phyloP scores from a whole-genome alignment of 2,888 invertebrate species.

The Drosophila mimetica region DNA sequence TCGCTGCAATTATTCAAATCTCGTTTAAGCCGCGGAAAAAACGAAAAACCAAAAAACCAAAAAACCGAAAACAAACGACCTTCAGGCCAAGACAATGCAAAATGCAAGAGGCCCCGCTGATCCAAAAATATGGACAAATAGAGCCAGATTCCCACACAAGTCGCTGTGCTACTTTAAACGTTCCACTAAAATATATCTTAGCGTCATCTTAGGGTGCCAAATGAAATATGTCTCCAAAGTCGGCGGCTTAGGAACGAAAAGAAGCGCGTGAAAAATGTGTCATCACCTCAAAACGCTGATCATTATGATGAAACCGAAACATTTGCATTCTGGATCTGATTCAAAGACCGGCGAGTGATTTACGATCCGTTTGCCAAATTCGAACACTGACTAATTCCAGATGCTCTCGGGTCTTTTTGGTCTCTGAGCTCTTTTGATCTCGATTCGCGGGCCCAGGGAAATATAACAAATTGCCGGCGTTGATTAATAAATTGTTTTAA shows the following conservation, averaged over 20 bases:
- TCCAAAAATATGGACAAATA: neutral
- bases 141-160: conserved; percentile 39
- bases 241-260: conserved; percentile 58
- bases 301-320: conserved; percentile 20
- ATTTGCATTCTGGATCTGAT: conserved; percentile 27
- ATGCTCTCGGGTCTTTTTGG: conserved; percentile 19
- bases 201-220: conserved; percentile 59
- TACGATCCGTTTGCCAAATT: conserved; percentile 71
- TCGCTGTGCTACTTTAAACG: conserved; percentile 70
- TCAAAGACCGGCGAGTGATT: conserved; percentile 57
- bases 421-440: conserved; percentile 33
- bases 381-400: conserved; percentile 71
- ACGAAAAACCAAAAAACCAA: neutral
- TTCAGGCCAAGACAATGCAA: conserved; percentile 21
- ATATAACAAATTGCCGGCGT: conserved; percentile 38
- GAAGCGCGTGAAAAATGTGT: conserved; percentile 36
- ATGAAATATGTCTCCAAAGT: conserved; percentile 64
- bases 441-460: neutral
- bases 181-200: conserved; percentile 62
- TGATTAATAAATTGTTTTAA: conserved; percentile 37
- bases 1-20: conserved; percentile 28
- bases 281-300: conserved; percentile 47
- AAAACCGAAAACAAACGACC: conserved; percentile 15
- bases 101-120: conserved; percentile 20
- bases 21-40: conserved; percentile 10